Conservation (phyloP, 2,797 vertebrate species). For the Amphiprion clarkii region DNA sequence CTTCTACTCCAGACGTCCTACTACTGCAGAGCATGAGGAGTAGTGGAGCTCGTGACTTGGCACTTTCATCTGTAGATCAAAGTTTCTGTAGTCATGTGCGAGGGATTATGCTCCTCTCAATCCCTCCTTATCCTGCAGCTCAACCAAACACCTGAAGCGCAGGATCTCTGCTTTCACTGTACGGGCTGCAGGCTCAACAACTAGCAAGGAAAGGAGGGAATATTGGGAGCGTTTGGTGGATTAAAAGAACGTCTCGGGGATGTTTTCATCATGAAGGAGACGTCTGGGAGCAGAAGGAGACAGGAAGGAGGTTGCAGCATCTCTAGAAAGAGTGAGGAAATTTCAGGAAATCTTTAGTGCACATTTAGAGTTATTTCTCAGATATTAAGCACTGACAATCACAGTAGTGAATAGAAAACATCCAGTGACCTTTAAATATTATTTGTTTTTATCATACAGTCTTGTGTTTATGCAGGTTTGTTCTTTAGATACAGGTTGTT, state of each 20-base stretch:
- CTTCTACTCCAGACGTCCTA: background rate
- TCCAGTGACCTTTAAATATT: background rate
- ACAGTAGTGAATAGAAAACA: background rate
- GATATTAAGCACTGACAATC: background rate
- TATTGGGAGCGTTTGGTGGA: background rate
- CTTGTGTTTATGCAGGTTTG: background rate
- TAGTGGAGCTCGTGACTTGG: slow-evolving; percentile 56
- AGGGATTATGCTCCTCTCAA: slow-evolving; percentile 78
- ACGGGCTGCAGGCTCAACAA: background rate
- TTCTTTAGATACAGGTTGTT: background rate
- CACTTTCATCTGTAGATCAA: slow-evolving; percentile 61
- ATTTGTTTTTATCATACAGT: background rate
- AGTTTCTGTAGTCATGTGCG: slow-evolving; percentile 60
- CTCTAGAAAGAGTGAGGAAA: slow-evolving; percentile 43
- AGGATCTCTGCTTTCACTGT: slow-evolving; percentile 59
- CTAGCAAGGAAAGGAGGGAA: background rate
- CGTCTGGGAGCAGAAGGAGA: slow-evolving; percentile 2
- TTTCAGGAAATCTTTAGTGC: slow-evolving; percentile 32
- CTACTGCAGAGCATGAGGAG: slow-evolving; percentile 17
- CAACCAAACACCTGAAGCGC: slow-evolving; percentile 56
- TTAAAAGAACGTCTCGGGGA: background rate
- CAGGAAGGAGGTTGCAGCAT: slow-evolving; percentile 10
- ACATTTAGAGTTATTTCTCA: background rate
- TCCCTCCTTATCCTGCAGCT: slow-evolving; percentile 76
- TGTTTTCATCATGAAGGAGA: slow-evolving; percentile 21